phyloP scores from a whole-genome alignment of 2,797 vertebrate genomes.

The Mormyrops attenuatus region DNA sequence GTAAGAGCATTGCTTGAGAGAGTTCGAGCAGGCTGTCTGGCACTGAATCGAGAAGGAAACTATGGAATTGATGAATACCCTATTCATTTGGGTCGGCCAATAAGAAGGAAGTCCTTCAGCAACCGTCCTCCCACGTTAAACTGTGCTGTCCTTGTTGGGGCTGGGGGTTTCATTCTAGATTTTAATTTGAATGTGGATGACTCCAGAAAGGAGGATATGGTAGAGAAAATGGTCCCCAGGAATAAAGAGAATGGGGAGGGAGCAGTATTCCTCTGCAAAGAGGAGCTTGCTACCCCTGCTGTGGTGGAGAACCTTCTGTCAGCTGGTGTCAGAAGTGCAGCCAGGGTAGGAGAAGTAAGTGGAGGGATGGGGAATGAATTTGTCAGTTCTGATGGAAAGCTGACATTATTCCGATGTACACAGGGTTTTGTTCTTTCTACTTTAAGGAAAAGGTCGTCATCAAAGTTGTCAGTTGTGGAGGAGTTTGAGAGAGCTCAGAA shows the following conservation, averaged over 20 bases:
- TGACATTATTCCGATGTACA: slow-evolving; percentile 62
- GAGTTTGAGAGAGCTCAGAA: slow-evolving; percentile 64
- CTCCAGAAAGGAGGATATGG: slow-evolving; percentile 53
- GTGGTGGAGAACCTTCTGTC: slow-evolving; percentile 64
- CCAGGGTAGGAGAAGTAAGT: slow-evolving; percentile 60
- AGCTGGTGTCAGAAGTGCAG: slow-evolving; percentile 62
- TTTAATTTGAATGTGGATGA: slow-evolving; percentile 56
- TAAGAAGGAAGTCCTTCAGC: slow-evolving; percentile 30
- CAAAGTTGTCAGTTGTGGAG: slow-evolving; percentile 50
- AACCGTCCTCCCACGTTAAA: slow-evolving; percentile 46
- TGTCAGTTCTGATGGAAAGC: slow-evolving; percentile 65
- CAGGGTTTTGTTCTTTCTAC: slow-evolving; percentile 70
- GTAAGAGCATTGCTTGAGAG: slow-evolving; percentile 50
- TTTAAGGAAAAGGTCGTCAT: slow-evolving; percentile 49
- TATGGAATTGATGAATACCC: slow-evolving; percentile 63
- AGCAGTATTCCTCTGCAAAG: slow-evolving; percentile 67
- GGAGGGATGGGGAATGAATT: slow-evolving; percentile 70
- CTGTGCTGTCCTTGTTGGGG: slow-evolving; percentile 58
- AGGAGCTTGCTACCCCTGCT: slow-evolving; percentile 66
- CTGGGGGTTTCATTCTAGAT: slow-evolving; percentile 55
- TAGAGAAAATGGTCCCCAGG: slow-evolving; percentile 59
- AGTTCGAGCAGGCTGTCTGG: slow-evolving; percentile 55
- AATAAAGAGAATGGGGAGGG: slow-evolving; percentile 40
- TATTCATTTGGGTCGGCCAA: slow-evolving; percentile 49
- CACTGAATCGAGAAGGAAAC: slow-evolving; percentile 46